Evolutionary conservation across 2,888 invertebrate genomes (phyloP).

Genomic region (Eupithecia inturbata): DNA sequence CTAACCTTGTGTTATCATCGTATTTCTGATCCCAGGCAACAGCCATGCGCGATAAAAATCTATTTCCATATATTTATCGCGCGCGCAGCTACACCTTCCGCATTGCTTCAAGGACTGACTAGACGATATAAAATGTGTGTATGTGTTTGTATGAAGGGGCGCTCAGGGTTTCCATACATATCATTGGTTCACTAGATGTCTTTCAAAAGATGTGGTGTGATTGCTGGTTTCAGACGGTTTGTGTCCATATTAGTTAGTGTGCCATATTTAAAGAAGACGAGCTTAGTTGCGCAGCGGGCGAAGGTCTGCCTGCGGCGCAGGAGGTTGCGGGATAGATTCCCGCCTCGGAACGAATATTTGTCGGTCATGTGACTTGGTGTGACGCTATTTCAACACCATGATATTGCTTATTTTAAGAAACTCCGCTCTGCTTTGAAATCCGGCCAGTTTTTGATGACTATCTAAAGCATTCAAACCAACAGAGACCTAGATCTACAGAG

Average conservation of each 20-base stretch:
- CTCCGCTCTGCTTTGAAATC: background rate
- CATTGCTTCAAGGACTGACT: conserved; percentile 15
- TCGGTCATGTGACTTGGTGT: background rate
- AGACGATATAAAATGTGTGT: background rate
- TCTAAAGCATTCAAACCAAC: background rate
- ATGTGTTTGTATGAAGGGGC: background rate
- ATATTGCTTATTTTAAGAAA: background rate
- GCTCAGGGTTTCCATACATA: conserved; percentile 5
- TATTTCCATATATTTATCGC: conserved; percentile 31
- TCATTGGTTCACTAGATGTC: background rate
- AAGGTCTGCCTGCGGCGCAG: background rate
- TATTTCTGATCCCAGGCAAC: conserved; percentile 14
- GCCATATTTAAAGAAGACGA: background rate
- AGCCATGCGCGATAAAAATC: conserved; percentile 25
- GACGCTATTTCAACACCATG: background rate
- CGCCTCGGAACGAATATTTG: background rate
- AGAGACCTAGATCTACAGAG: background rate
- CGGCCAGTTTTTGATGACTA: background rate
- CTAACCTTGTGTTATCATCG: background rate
- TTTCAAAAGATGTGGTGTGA: background rate
- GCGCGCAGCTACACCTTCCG: conserved; percentile 17
- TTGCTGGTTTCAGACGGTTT: background rate
- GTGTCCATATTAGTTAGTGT: background rate
- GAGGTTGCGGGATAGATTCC: background rate
- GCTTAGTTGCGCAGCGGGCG: background rate